A percentile compares a stretch with the other conserved stretches of the same genome.
Evolutionary conservation across 2,797 vertebrate genomes (phyloP).

Genomic region (Erethizon dorsatum): DNA sequence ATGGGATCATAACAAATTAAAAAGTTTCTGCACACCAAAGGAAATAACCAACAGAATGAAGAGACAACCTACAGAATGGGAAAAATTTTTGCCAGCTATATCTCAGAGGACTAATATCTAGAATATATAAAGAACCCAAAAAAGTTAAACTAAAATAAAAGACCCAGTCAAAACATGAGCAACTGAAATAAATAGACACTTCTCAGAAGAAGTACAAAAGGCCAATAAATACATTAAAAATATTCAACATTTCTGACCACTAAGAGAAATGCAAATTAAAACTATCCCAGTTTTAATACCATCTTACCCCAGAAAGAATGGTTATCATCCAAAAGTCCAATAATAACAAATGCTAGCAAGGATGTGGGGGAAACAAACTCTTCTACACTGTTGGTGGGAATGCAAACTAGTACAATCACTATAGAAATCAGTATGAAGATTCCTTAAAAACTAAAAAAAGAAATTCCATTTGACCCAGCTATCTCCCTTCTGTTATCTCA

Average conservation of each 20-base stretch:
- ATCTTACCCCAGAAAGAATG: background rate
- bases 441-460: background rate
- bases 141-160: background rate
- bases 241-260: background rate
- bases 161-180: background rate
- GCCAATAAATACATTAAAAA: background rate
- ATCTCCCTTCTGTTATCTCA: background rate
- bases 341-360: too few species aligned
- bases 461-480: background rate
- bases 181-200: background rate
- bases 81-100: background rate
- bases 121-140: background rate
- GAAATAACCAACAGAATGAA: background rate
- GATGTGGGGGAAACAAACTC: too few species aligned
- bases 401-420: too few species aligned
- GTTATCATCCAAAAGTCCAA: background rate
- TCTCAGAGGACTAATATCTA: background rate
- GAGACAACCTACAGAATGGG: background rate
- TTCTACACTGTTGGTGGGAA: too few species aligned
- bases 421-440: background rate
- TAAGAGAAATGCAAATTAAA: background rate
- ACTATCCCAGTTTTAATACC: background rate
- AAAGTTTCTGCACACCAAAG: background rate
- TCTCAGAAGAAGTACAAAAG: background rate
- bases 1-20: background rate